Percentiles rank a stretch among this genome's conserved stretches.
phyloP scores from a whole-genome alignment of 2,888 invertebrate genomes.

The Metacarcinus magister region DNA sequence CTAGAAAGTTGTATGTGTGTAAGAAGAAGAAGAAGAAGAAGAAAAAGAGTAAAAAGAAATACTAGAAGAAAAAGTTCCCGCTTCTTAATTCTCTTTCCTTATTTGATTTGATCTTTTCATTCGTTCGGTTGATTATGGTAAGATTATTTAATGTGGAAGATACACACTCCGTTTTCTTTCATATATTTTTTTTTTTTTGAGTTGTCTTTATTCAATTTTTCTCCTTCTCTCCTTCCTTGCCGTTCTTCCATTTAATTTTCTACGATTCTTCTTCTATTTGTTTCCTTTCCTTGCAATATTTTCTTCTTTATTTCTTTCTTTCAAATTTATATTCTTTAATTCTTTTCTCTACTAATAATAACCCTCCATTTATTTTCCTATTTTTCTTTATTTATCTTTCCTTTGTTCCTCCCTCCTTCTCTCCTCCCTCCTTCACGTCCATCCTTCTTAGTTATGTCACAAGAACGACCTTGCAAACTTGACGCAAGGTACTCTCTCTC shows the following conservation, averaged over 20 bases:
- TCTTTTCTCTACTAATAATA: no score
- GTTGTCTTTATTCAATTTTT: not conserved
- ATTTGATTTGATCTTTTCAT: not conserved
- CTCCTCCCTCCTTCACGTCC: not conserved
- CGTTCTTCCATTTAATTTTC: not conserved
- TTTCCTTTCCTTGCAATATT: not conserved
- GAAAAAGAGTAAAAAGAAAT: not conserved
- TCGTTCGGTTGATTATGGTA: no score
- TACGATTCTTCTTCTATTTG: not conserved
- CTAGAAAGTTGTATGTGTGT: not conserved
- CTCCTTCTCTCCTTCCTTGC: not conserved
- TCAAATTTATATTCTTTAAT: no score
- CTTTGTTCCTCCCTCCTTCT: not conserved
- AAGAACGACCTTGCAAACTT: no score
- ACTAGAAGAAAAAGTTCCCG: no score
- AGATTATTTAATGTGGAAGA: no score
- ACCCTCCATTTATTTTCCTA: not conserved
- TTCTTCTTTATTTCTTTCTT: not conserved
- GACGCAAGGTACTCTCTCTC: no score
- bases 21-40: not conserved
- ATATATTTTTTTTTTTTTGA: not conserved
- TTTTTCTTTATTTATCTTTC: not conserved
- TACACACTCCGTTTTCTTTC: no score
- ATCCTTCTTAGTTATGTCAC: no score
- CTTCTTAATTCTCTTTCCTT: no score